These are phyloP conservation scores for Poecilobothrus nobilitatus DNA, from an alignment of 2,888 invertebrate genomes.

Conservation along the genomic window DNA sequence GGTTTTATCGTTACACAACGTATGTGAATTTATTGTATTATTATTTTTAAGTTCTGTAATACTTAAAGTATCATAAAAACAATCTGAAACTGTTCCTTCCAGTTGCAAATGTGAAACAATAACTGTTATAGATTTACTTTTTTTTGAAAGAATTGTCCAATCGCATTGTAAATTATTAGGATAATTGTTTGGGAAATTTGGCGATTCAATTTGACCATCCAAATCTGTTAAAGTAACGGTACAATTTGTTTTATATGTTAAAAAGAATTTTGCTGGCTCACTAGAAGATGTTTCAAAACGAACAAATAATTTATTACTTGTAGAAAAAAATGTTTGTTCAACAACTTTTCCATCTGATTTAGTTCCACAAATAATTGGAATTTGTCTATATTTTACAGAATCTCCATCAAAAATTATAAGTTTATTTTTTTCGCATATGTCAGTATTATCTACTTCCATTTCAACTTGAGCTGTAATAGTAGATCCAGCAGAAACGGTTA, in stretches of 20 bases:
- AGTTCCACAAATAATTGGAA: conserved; percentile 29
- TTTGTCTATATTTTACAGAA: conserved; percentile 22
- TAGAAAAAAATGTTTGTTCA: conserved; percentile 25
- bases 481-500: conserved; percentile 65
- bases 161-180: conserved; percentile 57
- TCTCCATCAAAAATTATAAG: conserved; percentile 43
- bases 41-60: conserved; percentile 42
- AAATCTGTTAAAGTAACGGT: conserved; percentile 24
- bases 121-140: conserved; percentile 69
- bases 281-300: conserved; percentile 28
- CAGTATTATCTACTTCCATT: conserved; percentile 56
- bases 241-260: conserved; percentile 34
- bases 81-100: conserved; percentile 43
- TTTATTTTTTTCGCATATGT: conserved; percentile 53
- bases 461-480: conserved; percentile 53
- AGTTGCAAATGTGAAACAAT: conserved; percentile 73
- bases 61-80: conserved; percentile 54
- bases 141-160: conserved; percentile 66
- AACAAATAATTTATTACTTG: conserved; percentile 31
- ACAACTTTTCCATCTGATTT: not conserved
- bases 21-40: conserved; percentile 34
- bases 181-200: conserved; percentile 71
- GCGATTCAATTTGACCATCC: conserved; percentile 78
- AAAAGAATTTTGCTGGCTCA: conserved; percentile 26
- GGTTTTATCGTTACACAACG: conserved; percentile 27